phyloP scores from a whole-genome alignment of 1,140 invertebrate genomes.

The Drepana arcuata region DNA sequence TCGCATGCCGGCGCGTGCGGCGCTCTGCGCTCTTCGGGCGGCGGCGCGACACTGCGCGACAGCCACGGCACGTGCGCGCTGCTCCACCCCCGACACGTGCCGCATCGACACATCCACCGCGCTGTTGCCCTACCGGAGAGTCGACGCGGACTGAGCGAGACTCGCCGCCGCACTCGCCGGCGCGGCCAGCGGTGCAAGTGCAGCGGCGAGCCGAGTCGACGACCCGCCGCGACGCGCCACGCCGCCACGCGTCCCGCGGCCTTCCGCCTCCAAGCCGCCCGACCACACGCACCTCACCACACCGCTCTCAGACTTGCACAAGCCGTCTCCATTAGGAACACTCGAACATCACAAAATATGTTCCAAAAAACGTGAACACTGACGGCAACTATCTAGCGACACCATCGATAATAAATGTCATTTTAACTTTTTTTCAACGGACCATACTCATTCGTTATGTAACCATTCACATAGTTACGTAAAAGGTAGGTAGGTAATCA shows the following conservation, averaged over 20 bases:
- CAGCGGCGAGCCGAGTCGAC: conserved; percentile 27
- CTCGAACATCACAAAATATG: too few species aligned
- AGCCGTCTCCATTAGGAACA: too few species aligned
- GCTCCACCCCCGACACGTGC: conserved; percentile 26
- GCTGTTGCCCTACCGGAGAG: conserved; percentile 26
- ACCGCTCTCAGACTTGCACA: conserved; percentile 15
- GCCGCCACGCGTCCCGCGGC: conserved; percentile 19
- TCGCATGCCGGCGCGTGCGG: conserved; percentile 58
- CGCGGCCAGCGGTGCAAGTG: conserved; percentile 27
- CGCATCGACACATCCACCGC: conserved; percentile 8
- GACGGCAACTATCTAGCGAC: too few species aligned
- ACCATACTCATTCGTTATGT: too few species aligned
- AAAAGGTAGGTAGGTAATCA: conserved; percentile 15
- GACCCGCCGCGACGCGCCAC: conserved; percentile 18
- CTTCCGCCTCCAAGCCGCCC: conserved; percentile 4
- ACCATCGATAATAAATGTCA: too few species aligned
- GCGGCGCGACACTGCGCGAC: conserved; percentile 33
- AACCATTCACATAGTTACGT: conserved; percentile 6
- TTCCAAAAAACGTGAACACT: too few species aligned
- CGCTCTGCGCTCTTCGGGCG: conserved; percentile 36
- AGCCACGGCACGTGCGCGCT: conserved; percentile 25
- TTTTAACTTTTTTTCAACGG: too few species aligned
- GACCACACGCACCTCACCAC: conserved; percentile 13
- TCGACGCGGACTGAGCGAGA: conserved; percentile 41
- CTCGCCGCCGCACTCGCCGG: conserved; percentile 14